These are phyloP conservation scores for Tyria jacobaeae DNA, from an alignment of 2,888 invertebrate species.

Conservation along the genomic window DNA sequence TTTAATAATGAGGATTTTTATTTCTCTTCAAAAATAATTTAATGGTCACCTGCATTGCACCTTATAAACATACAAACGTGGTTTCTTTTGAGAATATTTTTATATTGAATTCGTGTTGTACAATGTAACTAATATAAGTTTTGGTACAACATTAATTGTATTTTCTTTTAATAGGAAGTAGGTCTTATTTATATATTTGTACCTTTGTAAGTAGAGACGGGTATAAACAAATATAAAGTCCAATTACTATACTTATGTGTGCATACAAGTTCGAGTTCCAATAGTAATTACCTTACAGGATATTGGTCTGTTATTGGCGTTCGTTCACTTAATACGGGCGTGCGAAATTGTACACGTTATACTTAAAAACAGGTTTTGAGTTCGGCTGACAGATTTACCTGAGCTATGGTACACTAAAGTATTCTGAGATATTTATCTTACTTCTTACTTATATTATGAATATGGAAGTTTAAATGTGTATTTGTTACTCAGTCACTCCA, in stretches of 20 bases:
- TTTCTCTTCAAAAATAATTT: too few species aligned
- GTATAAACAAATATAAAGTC: background rate
- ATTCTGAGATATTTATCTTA: too few species aligned
- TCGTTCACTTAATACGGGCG: conserved; percentile 58
- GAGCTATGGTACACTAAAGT: conserved; percentile 47
- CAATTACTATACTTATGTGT: conserved; percentile 18
- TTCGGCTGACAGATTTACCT: conserved; percentile 55
- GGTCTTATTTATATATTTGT: background rate
- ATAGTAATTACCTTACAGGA: conserved; percentile 52
- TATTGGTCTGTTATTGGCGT: conserved; percentile 55
- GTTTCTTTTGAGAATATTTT: too few species aligned
- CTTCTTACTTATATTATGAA: too few species aligned
- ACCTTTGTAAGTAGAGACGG: background rate
- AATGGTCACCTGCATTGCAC: too few species aligned
- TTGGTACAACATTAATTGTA: too few species aligned
- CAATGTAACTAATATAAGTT: too few species aligned
- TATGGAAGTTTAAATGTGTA: too few species aligned
- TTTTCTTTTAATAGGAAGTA: background rate
- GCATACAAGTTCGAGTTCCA: conserved; percentile 32
- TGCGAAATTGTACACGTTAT: conserved; percentile 64
- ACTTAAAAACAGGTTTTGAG: conserved; percentile 60
- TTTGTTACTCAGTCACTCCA: too few species aligned
- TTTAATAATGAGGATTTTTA: too few species aligned
- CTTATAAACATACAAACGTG: too few species aligned
- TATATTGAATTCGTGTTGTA: too few species aligned